Base-by-base conservation (phyloP, 2,113 vertebrate species). In the Carassius auratus region DNA sequence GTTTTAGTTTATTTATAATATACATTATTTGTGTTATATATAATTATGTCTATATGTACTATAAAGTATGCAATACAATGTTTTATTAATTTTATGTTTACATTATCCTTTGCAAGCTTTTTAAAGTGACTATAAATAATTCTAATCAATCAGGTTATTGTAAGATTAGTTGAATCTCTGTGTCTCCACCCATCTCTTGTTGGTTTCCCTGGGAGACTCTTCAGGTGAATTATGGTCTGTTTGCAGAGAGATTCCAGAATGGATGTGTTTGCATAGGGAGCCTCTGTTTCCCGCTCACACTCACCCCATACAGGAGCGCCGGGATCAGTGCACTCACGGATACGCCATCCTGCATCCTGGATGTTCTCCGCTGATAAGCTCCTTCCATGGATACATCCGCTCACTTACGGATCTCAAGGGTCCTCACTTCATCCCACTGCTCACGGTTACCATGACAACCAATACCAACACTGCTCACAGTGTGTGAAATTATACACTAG, bases 341-440 rank as follows among this genome's bases (percentile, higher is more conserved):
- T 92, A 74, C 87, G 0, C 78, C 88, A 90, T 93, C 92, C 94
- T 94, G 92, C 88, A 93, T 95, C 95, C 95, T 94, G 94, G 90
- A 95, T 94, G 90, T 86, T 92, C 87, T 57, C 71, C 12, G 50
- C 62, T 50, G 52, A 76, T 94, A 90, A 94, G 88, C 84, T 90
- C 85, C 85, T 75, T 81, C 93, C 94, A 93, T 93, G 94, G 94
- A 91, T 86, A 95, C 91, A 57, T 45, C 48, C 38, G n/a, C 59
- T 52, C 57, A 62, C 79, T n/a, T 42, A 15, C 66, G 85, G 90
- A 91, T 91, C 90, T 90, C n/a, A 38, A 71, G 45, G 9, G 50
- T 33, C 82, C 77, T 68, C 55, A 19, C 19, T 81, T 62, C 68
- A 66, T 45, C 66, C 21, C 36, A 76, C 74, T 19, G 23, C 57